Percentiles rank a stretch among this genome's conserved stretches.
Conservation (phyloP, 1,140 invertebrate species). For the Solenopsis fugax region DNA sequence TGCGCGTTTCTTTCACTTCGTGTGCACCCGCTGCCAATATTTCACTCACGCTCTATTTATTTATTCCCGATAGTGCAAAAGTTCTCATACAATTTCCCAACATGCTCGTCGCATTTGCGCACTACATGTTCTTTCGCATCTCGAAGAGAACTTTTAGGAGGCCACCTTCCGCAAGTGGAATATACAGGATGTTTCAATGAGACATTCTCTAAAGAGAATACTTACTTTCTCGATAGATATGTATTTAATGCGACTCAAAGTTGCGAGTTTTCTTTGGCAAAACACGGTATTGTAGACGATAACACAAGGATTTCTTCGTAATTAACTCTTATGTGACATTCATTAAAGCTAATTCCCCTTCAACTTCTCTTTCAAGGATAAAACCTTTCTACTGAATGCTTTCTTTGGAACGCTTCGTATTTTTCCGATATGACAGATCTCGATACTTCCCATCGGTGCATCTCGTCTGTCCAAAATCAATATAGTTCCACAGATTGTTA, state of each 20-base stretch:
- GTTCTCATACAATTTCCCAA: slow-evolving; percentile 60
- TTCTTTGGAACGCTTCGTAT: slow-evolving; percentile 2
- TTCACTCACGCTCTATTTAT: slow-evolving; percentile 64
- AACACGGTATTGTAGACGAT: slow-evolving; percentile 1
- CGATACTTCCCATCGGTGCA: slow-evolving; percentile 24
- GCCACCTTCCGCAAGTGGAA: neutral
- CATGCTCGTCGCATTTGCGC: slow-evolving; percentile 41
- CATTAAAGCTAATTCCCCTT: neutral
- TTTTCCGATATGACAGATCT: slow-evolving; percentile 49
- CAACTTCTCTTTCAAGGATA: neutral
- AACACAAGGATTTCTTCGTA: slow-evolving; percentile 22
- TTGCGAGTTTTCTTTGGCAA: neutral
- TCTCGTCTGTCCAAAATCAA: slow-evolving; percentile 70
- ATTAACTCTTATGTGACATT: slow-evolving; percentile 21
- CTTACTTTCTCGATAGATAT: neutral
- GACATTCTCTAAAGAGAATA: neutral
- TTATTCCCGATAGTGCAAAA: slow-evolving; percentile 58
- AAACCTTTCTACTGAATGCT: neutral
- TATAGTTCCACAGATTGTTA: slow-evolving; percentile 73
- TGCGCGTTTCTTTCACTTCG: neutral
- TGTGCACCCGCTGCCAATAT: slow-evolving; percentile 46
- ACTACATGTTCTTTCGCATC: slow-evolving; percentile 29
- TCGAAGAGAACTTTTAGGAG: slow-evolving; percentile 36
- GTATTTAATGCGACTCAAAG: slow-evolving; percentile 32
- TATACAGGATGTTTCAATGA: slow-evolving; percentile 23